Percentiles rank a stretch among this genome's conserved stretches.
Evolutionary conservation across 1,140 invertebrate species (phyloP).

Genomic region (Heterodera schachtii): DNA sequence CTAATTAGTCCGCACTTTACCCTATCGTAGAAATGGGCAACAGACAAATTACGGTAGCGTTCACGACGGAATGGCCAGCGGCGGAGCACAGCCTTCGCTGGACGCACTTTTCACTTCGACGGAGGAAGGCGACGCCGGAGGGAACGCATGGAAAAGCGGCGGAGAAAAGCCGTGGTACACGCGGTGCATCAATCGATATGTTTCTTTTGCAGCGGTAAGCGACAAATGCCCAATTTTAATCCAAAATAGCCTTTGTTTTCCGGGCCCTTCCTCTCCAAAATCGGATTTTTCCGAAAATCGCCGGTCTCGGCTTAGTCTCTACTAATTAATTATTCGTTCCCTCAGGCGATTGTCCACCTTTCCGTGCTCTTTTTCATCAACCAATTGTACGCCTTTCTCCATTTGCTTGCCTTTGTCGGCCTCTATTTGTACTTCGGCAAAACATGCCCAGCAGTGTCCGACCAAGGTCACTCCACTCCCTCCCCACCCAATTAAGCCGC

Average conservation of each 20-base stretch:
- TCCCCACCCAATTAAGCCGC: neutral
- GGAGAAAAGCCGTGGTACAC: slow-evolving; percentile 36
- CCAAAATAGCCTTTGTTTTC: too few species aligned
- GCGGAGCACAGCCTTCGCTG: slow-evolving; percentile 74
- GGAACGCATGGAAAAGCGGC: slow-evolving; percentile 68
- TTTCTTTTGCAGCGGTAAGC: slow-evolving; percentile 36
- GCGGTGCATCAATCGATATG: slow-evolving; percentile 58
- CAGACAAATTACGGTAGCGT: slow-evolving; percentile 52
- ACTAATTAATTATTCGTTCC: neutral
- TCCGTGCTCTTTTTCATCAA: slow-evolving; percentile 88
- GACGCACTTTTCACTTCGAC: slow-evolving; percentile 73
- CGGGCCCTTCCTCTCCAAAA: too few species aligned
- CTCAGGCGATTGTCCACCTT: slow-evolving; percentile 80
- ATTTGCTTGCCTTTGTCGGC: slow-evolving; percentile 78
- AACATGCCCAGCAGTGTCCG: slow-evolving; percentile 85
- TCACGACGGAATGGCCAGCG: slow-evolving; percentile 31
- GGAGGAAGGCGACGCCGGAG: slow-evolving; percentile 70
- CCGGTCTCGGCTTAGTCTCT: neutral
- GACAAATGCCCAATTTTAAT: neutral
- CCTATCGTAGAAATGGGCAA: slow-evolving; percentile 7
- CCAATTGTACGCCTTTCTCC: slow-evolving; percentile 84
- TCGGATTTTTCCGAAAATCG: too few species aligned
- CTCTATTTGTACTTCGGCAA: slow-evolving; percentile 90
- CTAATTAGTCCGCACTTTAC: neutral
- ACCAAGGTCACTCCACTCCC: slow-evolving; percentile 74